Evolutionary conservation across 30 jellyfish, hydroid and myxozoan genomes (phyloP), one percentile per base, ranked within the genome.

Genomic region (Aurelia coerulea): DNA sequence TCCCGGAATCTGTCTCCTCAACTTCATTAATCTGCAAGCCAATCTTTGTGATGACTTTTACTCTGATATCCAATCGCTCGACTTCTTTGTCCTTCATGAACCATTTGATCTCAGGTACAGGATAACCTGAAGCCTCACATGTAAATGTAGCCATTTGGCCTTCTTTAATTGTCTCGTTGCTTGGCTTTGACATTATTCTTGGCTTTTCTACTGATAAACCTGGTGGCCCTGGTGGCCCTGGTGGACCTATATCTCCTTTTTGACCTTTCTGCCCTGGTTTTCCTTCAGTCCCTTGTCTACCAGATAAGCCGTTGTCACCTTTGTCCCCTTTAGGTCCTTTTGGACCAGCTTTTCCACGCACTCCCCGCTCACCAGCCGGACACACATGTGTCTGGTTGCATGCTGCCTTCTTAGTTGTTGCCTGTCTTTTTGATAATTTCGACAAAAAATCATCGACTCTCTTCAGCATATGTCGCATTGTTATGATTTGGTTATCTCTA

Each of bases 261-360:
- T 17, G 18, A 11, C 83, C 83, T 41, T 73, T 49, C 15, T 23
- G 49, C 16, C 83, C 83, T 42, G 69, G 16, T 9, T 31, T 4
- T 14, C 83, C 83, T 54, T 4, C 10, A 49, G 16, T 23, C 7
- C 83, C 83, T 17, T 54, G 54, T 50, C 52, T 42, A 17, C 77
- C 77, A 4, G 77, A 5, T 5, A 18, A 18, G 54, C 83, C 83
- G 32, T 18, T 39, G 14, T 8, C 49, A 18, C 83, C 83, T 18
- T 51, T 23, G 52, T 73, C 83, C 54, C 83, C 83, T 33, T 73
- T 73, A 31, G 83, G 70, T 4, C 83, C 83, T 73, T 67, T 73
- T 42, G 83, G 83, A 17, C 83, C 83, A 12, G 83, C 67, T 11
- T 73, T 73, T 46, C 56, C 56, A 9, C 56, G 56, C 12, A 6